Evolutionary conservation across 2,113 vertebrate species (phyloP).

Genomic region (Rhynchomys soricoides): DNA sequence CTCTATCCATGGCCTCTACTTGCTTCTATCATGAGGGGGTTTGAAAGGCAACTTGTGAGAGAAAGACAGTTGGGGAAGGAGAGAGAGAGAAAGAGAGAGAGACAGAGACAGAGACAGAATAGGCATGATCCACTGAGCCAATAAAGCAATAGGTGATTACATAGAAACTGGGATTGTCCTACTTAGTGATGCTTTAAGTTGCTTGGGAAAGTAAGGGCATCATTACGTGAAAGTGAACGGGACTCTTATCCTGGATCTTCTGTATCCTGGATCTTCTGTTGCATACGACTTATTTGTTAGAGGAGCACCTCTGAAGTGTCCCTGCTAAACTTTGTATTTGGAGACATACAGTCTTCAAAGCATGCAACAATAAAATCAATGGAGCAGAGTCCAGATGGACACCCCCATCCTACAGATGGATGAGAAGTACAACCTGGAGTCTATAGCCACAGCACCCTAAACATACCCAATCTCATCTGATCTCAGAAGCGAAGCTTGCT

Average conservation of each 20-base stretch:
- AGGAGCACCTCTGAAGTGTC: background rate
- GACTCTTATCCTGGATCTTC: background rate
- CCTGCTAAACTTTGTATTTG: background rate
- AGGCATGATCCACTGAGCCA: background rate
- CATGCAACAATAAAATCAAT: background rate
- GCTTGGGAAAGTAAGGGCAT: background rate
- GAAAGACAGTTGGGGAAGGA: background rate
- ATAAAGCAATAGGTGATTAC: background rate
- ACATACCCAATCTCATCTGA: no score
- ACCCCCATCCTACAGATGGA: background rate
- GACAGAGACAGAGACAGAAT: background rate
- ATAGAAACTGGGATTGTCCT: background rate
- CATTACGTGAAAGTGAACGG: background rate
- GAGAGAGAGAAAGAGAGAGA: background rate
- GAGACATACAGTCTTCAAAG: background rate
- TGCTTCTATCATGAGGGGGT: background rate
- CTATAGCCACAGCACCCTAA: background rate
- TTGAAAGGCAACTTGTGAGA: background rate
- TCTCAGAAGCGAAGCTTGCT: background rate
- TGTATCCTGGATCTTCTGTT: background rate
- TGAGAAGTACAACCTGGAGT: background rate
- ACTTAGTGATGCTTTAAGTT: background rate
- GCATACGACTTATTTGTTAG: conserved; percentile 13
- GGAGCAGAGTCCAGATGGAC: background rate
- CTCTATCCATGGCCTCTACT: background rate